These are phyloP conservation scores for Amblyjoppa fuscipennis DNA, from an alignment of 2,888 invertebrate genomes.

Conservation along the genomic window DNA sequence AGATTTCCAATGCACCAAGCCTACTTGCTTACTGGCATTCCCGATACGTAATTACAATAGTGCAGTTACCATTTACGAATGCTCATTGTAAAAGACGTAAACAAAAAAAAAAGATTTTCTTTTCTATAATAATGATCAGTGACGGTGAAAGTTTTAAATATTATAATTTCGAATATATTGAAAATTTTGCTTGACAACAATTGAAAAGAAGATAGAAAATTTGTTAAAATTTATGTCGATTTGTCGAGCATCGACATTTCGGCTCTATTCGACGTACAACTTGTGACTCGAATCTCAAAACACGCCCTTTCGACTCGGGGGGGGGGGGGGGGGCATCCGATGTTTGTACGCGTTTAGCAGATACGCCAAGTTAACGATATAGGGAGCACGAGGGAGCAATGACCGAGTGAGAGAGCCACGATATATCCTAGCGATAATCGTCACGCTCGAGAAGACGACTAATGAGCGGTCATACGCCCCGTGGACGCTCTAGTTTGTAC, in stretches of 20 bases:
- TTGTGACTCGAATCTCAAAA: not conserved
- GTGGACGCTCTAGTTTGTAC: not conserved
- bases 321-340: not conserved
- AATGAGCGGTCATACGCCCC: slow-evolving; percentile 29
- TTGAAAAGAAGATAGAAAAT: no score
- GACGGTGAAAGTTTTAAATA: no score
- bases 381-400: slow-evolving; percentile 24
- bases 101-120: no score
- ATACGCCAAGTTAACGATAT: not conserved
- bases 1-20: no score
- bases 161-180: no score
- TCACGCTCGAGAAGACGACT: slow-evolving; percentile 47
- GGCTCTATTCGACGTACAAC: not conserved
- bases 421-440: slow-evolving; percentile 45
- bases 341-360: not conserved
- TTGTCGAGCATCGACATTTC: not conserved
- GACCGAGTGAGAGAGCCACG: slow-evolving; percentile 37
- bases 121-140: no score
- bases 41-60: no score
- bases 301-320: not conserved
- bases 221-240: no score
- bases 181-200: no score
- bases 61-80: no score
- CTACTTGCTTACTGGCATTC: no score
- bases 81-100: no score